Base-by-base conservation (phyloP, 2,113 vertebrate genomes). In the Silurus glanis region DNA sequence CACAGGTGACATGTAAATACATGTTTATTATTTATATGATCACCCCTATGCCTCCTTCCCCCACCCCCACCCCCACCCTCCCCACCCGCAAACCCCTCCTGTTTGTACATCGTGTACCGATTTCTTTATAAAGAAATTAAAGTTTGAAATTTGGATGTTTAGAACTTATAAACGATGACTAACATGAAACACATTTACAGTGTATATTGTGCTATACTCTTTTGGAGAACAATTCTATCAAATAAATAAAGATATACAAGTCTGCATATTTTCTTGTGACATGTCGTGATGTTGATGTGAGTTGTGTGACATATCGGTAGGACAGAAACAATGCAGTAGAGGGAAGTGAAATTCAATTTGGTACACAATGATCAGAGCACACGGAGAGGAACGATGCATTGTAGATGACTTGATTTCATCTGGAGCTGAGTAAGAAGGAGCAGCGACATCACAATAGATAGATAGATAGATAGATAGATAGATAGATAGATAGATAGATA, bases 1-100 rank as follows among this genome's bases (percentile, higher is more conserved):
- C 93, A 91, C 92, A 92, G 92, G 92, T 92, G 78, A 92, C 88
- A 90, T 95, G 93, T 95, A 95, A 90, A 94, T 92, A 94, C 88
- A 93, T 82, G 83, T 94, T 94, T 93, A 93, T 92, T 93, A 92
- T 89, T 90, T 93, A 91, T 92, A 83, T 94, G 88, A 93, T n/a
- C 28, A 37, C 28, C 28, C 28, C 28, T 37, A 37, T 94, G 85
- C 89, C 85, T 23, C 66, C 28, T 88, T 59, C 64, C 64, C 55
- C 4, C 53, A 17, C 16, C 56, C 79, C 13, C 23, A 47, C 13
- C 75, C 45, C 47, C 49, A 56, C 56, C 45, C 23, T 78, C 76
- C 47, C 28, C 12, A 9, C 21, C 12, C 85, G 16, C 37, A 37
- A 37, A 13, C 19, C 66, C 61, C 74, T 90, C 91, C 69, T 59